Evolutionary conservation across 2,888 invertebrate genomes (phyloP), one percentile per base, ranked within the genome.

Genomic region (Agrenia bidenticulata): DNA sequence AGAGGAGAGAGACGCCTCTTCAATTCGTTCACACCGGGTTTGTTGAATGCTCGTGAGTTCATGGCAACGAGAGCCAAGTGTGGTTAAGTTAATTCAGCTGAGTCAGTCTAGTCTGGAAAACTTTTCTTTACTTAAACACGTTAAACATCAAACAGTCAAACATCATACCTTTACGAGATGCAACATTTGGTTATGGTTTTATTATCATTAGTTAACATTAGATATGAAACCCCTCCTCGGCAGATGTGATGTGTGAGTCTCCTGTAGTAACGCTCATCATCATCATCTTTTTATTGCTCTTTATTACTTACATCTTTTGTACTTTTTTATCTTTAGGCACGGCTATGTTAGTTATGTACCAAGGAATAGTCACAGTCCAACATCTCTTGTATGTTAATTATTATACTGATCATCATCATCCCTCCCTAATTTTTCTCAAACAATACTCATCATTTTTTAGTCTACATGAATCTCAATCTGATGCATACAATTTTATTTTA

Each of bases 41-140:
- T 45, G 19, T 15, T 19, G n/a, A 15, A 45, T 45, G 45, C n/a
- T 32, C 5, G 32, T 32, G 15, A n/a, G 45, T 45, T 32, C 32
- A 32, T 32, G 32, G 32, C 32, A 32, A 32, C 32, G 4, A 32
- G 11, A 11, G 11, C 4, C 32, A 45, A 45, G 45, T 45, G 45
- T 45, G 45, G 45, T 45, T 54, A 54, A 54, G 4, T 54, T 54
- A 9, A 24, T 54, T 54, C 27, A 32, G 54, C 54, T 54, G 54
- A 54, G 54, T 54, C 54, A 54, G 51, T 19, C 51, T 23, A 23
- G 23, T 51, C 51, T 45, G 45, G 45, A 45, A 45, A 45, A 45
- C 15, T 11, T 45, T 4, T 45, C 19, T 45, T 45, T 45, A 19
- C 45, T 19, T 45, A 45, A 45, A 45, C 4, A 45, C 19, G 45